These are phyloP conservation scores for Eleginops maclovinus DNA, from an alignment of 2,113 vertebrate species.

Conservation along the genomic window DNA sequence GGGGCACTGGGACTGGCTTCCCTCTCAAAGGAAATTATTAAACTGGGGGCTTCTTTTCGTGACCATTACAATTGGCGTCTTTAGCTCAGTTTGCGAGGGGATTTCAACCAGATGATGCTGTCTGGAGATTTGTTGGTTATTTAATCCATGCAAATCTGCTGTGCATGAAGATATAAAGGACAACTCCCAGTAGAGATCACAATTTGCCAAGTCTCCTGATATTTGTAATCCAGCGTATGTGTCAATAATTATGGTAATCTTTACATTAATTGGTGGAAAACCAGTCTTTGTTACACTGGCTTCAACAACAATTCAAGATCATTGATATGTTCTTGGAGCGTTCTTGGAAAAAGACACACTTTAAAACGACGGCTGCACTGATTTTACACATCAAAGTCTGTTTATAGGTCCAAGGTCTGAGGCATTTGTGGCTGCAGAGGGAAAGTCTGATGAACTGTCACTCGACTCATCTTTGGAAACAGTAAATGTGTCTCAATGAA, in stretches of 20 bases:
- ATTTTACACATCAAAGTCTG: background rate
- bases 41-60: slow-evolving; percentile 10
- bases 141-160: slow-evolving; percentile 2
- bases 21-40: slow-evolving; percentile 52
- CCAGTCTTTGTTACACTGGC: background rate
- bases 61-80: slow-evolving; percentile 15
- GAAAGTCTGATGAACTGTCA: background rate
- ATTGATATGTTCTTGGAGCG: background rate
- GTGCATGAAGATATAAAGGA: background rate
- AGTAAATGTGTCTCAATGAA: background rate
- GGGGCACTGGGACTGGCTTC: slow-evolving; percentile 44
- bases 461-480: background rate
- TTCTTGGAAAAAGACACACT: too few species aligned
- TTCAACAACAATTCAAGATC: background rate
- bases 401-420: background rate
- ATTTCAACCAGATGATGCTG: background rate
- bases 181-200: background rate
- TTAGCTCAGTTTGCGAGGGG: background rate
- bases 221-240: background rate
- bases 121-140: background rate
- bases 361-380: background rate
- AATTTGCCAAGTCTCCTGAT: background rate
- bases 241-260: background rate
- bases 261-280: background rate
- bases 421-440: background rate